Base-by-base conservation (phyloP, 1,140 invertebrate species). In the Branchinecta lynchi region DNA sequence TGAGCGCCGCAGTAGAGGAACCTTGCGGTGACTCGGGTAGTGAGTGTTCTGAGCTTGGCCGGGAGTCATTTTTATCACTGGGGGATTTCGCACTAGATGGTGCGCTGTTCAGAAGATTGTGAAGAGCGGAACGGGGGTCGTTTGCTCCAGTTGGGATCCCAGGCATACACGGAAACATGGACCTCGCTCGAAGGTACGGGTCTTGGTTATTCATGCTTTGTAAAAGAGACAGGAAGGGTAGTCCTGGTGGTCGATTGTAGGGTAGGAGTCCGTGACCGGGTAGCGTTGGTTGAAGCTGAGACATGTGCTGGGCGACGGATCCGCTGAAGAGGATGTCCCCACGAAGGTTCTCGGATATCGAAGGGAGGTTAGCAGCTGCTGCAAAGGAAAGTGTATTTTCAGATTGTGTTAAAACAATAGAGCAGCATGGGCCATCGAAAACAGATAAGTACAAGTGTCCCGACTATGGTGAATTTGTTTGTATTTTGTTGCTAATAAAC, bases 201-300 rank as follows among this genome's bases (percentile, higher is more conserved):
- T 60, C 51, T 15, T 20, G 12, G 51, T 60, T 60, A 20, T 60
- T 60, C 51, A 60, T 60, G 17, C 51, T 60, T 60, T 60, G 51
- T 60, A 60, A 60, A 15, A 60, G 51, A 15, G 51, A 60, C 12
- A 60, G 51, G 17, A 60, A 60, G 17, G 51, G 51, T 60, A 60
- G 51, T 60, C 51, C 51, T 60, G 51, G 51, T 15, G 51, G 51
- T 60, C 51, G 51, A 60, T 12, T 20, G 17, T 60, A 60, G 12
- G 51, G 51, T 20, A 60, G 17, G 12, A 60, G 51, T 12, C 12
- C 51, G 1, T 12, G 51, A 20, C 12, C 51, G 12, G 51, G 17
- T 60, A 60, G 51, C 51, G 17, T 60, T 60, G 12, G 51, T 60
- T 12, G 51, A 60, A 12, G 12, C 12, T 60, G 51, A 20, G 51